Base-by-base conservation (phyloP, 2,888 invertebrate genomes). In the Pachliopta kotzebuea region DNA sequence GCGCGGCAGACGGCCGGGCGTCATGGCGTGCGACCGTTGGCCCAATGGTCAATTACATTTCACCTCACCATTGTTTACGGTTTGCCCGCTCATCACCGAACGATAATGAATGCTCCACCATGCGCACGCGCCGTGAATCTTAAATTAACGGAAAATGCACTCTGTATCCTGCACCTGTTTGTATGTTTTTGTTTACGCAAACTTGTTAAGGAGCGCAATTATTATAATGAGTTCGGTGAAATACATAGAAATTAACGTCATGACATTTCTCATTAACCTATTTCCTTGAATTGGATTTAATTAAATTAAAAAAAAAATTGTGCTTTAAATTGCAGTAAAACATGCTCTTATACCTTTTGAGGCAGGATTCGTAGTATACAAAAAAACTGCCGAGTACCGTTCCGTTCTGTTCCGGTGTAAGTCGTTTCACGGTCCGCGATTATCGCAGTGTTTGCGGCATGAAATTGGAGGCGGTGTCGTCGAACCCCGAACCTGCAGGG, bases 391-490 rank as follows among this genome's bases (percentile, higher is more conserved):
- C 18, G 62, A 58, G 65, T 65, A 65, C 65, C 62, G 62, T 65
- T 58, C 29, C 58, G 65, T 58, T 62, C 62, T 58, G 65, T 62
- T 62, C 62, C 65, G 65, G 54, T 56, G 61, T 57, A 42, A 60
- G 60, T 45, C 52, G 49, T 62, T 68, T 68, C 68, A 66, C 68
- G 64, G 53, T 78, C 75, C 74, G 77, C 78, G 81, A 73, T 76
- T 78, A 78, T 77, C 76, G 76, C 74, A 84, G 80, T 78, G 73
- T 71, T 73, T 68, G 74, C 70, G 62, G 79, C 80, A 80, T 84
- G 79, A 81, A 83, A 83, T 85, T 83, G 85, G 77, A 84, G 80
- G 77, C 78, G 74, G 65, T 65, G 65, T 65, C 65, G 65, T 54
- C 62, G 65, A 65, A 61, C 65, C 84, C 75, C 78, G 68, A 64